phyloP scores from a whole-genome alignment of 2,888 invertebrate species.

The Laspeyria flexula region DNA sequence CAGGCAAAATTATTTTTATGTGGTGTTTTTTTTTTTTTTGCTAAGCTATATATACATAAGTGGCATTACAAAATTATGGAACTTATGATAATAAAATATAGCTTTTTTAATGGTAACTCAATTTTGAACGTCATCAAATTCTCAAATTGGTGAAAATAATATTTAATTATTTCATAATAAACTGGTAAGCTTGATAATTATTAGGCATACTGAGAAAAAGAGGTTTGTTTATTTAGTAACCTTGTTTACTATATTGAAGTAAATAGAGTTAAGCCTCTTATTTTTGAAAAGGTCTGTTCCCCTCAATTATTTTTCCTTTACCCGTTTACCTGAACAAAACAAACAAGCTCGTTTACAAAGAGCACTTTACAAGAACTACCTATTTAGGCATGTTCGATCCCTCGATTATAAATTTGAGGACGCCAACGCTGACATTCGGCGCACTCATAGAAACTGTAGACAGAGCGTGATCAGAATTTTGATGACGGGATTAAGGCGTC shows the following conservation, averaged over 20 bases:
- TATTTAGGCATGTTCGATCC: constrained; percentile 46
- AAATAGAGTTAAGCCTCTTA: neutral
- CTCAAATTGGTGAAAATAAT: too few relatives aligned
- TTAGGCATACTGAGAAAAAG: too few relatives aligned
- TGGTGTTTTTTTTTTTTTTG: neutral
- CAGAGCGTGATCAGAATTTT: constrained; percentile 73
- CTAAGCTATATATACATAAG: neutral
- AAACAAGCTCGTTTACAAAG: constrained; percentile 19
- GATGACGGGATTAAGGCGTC: constrained; percentile 70
- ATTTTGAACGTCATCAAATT: too few relatives aligned
- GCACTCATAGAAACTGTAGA: constrained; percentile 70
- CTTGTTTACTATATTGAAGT: neutral
- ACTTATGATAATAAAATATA: too few relatives aligned
- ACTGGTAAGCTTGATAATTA: too few relatives aligned
- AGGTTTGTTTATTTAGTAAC: neutral
- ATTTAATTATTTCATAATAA: too few relatives aligned
- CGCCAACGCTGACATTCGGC: constrained; percentile 66
- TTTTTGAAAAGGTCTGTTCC: neutral
- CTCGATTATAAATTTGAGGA: constrained; percentile 67
- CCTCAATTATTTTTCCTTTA: neutral
- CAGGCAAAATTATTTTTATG: neutral
- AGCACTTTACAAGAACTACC: constrained; percentile 18
- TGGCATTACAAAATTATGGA: too few relatives aligned
- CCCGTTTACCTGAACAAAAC: neutral
- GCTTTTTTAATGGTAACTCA: too few relatives aligned